Conservation (phyloP, 2,113 vertebrate species). For the Ochotona curzoniae region DNA sequence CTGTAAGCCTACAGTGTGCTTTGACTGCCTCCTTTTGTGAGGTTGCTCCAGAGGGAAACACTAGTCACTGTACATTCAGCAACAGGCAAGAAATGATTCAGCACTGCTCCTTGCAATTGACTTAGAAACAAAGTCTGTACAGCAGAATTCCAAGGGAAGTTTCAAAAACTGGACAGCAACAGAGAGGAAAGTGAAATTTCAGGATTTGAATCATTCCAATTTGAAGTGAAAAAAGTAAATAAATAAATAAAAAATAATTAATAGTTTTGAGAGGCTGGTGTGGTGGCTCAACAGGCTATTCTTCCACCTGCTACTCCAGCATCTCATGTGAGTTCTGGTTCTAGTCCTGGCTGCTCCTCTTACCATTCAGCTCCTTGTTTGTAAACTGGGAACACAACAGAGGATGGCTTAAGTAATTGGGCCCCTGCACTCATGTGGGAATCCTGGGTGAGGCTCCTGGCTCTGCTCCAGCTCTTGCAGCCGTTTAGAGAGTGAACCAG, state of each 20-base stretch:
- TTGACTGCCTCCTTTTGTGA: background rate
- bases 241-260: background rate
- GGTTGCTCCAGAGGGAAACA: background rate
- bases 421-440: no score
- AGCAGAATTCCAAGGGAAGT: background rate
- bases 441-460: no score
- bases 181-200: background rate
- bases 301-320: no score
- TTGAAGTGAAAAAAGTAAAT: constrained; percentile 12
- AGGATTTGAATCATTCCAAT: background rate
- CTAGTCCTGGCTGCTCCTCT: no score
- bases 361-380: no score
- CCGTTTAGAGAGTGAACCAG: no score
- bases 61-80: background rate
- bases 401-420: no score
- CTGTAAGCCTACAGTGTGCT: background rate
- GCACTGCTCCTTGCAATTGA: background rate
- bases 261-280: no score
- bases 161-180: background rate
- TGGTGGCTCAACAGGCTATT: no score
- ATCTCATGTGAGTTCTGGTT: no score
- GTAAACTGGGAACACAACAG: no score
- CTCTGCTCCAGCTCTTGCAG: no score
- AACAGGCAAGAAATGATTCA: background rate
- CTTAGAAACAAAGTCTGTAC: background rate